Evolutionary conservation across 1,140 invertebrate genomes (phyloP).

Genomic region (Drosophila neocordata): DNA sequence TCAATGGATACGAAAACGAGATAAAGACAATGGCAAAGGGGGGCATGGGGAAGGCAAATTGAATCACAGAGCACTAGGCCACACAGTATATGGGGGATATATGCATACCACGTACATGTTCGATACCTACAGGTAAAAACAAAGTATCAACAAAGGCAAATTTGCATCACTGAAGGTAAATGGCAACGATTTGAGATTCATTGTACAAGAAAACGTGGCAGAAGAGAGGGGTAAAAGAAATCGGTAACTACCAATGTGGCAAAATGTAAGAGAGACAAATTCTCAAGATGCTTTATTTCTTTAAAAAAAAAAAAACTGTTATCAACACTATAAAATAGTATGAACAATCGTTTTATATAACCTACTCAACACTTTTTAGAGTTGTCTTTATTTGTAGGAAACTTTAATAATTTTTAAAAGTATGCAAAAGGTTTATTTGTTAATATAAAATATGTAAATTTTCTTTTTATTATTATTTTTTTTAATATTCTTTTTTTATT

Average conservation of each 20-base stretch:
- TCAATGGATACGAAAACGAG: slow-evolving; percentile 41
- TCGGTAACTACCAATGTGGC: not conserved
- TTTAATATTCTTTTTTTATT: no score
- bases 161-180: not conserved
- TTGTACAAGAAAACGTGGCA: not conserved
- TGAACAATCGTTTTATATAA: not conserved
- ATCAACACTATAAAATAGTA: not conserved
- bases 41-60: not conserved
- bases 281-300: no score
- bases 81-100: not conserved
- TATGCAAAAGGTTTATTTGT: no score
- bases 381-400: no score
- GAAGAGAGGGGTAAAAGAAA: no score
- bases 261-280: not conserved
- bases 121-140: not conserved
- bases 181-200: not conserved
- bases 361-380: no score
- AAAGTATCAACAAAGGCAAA: not conserved
- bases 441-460: no score
- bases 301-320: not conserved
- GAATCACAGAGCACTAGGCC: slow-evolving; percentile 1
- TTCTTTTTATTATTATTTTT: no score
- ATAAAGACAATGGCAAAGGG: slow-evolving; percentile 12
- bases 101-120: not conserved
- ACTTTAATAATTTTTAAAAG: no score